Base-by-base conservation (phyloP, 2,113 vertebrate genomes). In the Tauraco erythrolophus region DNA sequence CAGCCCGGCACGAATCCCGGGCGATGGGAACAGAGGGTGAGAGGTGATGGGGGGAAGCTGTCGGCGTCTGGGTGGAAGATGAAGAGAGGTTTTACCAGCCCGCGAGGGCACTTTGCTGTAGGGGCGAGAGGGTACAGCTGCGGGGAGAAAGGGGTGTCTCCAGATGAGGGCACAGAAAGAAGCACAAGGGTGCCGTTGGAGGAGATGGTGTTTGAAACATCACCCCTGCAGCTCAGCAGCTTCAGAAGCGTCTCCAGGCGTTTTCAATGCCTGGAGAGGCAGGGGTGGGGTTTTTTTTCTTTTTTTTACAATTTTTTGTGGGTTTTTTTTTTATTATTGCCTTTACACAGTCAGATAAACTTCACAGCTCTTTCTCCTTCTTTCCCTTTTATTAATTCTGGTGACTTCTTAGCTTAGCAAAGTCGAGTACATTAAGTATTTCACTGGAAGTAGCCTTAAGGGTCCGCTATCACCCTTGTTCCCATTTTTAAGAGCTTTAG, bases 41-140 rank as follows among this genome's bases (percentile, higher is more conserved):
- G 27, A 27, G 16, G 35, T 18, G 46, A 10, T 1, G 35, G 3
- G 58, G 57, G 11, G 37, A 9, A 7, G 35, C 39, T 23, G 15
- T 4, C 6, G 33, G 46, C 30, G 0, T 4, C 12, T 4, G 51
- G n/a, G 21, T 6, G 45, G 58, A 6, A 3, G 22, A 2, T 2
- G 74, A 10, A 30, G 51, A 22, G 61, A 18, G 64, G 25, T 11
- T 56, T 14, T 35, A 10, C 5, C 25, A 5, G 33, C 27, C 39
- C 19, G 2, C 7, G 56, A 4, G 71, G n/a, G n/a, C 65, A 6
- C 33, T 35, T 11, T 4, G 50, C 22, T 28, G 57, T 2, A 0
- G 28, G 16, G 7, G 35, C 5, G 18, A 14, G 33, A 14, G 64
- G 77, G 33, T 53, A 2, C 21, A 8, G 50, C 2, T 30, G 2